Evolutionary conservation across 1,140 invertebrate species (phyloP), one percentile per base, ranked within the genome.

Genomic region (Ericerus pela): DNA sequence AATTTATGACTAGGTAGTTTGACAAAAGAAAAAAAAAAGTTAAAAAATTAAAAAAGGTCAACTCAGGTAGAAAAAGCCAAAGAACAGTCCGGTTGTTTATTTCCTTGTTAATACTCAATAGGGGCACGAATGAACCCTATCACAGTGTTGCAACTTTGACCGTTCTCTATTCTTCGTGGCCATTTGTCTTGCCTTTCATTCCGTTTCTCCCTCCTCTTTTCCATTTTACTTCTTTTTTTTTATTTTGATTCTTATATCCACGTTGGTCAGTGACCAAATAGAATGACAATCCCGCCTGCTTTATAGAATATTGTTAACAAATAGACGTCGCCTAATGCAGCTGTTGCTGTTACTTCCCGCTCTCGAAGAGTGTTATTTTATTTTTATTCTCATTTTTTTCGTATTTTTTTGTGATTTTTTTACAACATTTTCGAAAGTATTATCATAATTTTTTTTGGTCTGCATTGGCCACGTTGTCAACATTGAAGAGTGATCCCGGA

Each of bases 1-100:
- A 47, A 47, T 47, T 47, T 47, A 47, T 47, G 41, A 47, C 41
- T 24, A 47, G 41, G n/a, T n/a, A n/a, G n/a, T n/a, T n/a, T n/a
- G n/a, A n/a, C n/a, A n/a, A n/a, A n/a, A n/a, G n/a, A n/a, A n/a
- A n/a, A n/a, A n/a, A n/a, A n/a, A n/a, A n/a, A n/a, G n/a, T n/a
- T n/a, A n/a, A n/a, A 24, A 20, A 24, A 47, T 24, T 47, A 18
- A 24, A 47, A 47, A 47, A 47, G 41, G 41, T 47, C 41, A 47
- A 10, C 41, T 47, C 41, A 47, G 41, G 41, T 47, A 47, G 16
- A 47, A 47, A 47, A 47, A 47, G 41, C 41, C 41, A 47, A 47
- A 47, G 41, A 24, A 47, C 41, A 47, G 41, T 47, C n/a, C 41
- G 41, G 4, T 47, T 47, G 41, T 47, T 47, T 47, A 47, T 47